Conservation (phyloP, 2,797 vertebrate species). For the Pipistrellus nathusii region DNA sequence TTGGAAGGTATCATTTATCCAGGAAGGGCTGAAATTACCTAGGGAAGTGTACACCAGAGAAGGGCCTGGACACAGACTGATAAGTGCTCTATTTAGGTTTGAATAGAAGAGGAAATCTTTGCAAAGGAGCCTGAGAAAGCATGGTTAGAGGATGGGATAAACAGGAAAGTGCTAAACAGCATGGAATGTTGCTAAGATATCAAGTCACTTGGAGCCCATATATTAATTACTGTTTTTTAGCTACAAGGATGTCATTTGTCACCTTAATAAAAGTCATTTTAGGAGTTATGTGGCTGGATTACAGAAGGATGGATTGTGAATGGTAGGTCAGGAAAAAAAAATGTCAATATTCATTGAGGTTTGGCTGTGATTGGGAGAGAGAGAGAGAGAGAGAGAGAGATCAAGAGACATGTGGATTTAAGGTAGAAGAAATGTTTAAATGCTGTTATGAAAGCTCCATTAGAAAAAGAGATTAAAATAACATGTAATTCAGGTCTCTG, state of each 20-base stretch:
- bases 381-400: not conserved
- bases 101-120: not conserved
- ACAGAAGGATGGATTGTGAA: slow-evolving; percentile 23
- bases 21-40: not conserved
- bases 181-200: not conserved
- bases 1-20: not conserved
- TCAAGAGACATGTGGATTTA: slow-evolving; percentile 2
- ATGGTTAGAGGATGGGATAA: not conserved
- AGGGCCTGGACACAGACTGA: not conserved
- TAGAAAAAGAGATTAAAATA: slow-evolving; percentile 13
- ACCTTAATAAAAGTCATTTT: slow-evolving; percentile 21
- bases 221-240: slow-evolving; percentile 16
- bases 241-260: not conserved
- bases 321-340: slow-evolving; percentile 5
- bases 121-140: not conserved
- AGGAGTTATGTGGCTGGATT: not conserved
- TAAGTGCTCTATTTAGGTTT: not conserved
- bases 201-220: not conserved
- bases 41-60: not conserved
- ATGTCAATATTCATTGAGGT: not conserved
- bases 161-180: not conserved
- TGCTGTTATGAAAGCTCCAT: not conserved
- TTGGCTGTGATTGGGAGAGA: not conserved
- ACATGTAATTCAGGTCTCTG: not conserved
- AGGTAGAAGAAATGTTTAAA: slow-evolving; percentile 6